A percentile compares a stretch with the other conserved stretches of the same genome.
Conservation (phyloP, 2,888 invertebrate species). For the Cryptosula pallasiana region DNA sequence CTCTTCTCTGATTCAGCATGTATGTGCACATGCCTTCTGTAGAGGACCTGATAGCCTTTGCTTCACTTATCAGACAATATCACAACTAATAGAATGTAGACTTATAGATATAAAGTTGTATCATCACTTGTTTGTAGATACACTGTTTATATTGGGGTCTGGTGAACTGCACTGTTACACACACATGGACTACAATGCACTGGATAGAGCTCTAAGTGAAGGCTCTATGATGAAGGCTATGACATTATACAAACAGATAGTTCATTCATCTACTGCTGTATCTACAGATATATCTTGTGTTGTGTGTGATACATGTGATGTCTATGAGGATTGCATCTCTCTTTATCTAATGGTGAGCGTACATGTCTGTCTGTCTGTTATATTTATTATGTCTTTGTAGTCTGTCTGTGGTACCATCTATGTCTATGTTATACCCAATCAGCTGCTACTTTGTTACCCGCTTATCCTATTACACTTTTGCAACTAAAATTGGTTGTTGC, state of each 20-base stretch:
- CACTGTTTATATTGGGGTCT: background rate
- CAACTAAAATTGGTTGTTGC: too few species aligned
- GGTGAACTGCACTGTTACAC: background rate
- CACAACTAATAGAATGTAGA: too few species aligned
- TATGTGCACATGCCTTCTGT: too few species aligned
- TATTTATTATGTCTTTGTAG: background rate
- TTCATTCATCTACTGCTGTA: background rate
- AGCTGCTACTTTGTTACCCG: background rate
- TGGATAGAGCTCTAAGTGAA: constrained; percentile 14
- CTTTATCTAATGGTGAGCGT: too few species aligned
- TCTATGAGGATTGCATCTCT: too few species aligned
- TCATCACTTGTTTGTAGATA: too few species aligned
- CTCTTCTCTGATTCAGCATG: too few species aligned
- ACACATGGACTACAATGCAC: background rate
- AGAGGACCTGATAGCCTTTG: too few species aligned
- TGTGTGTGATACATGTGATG: background rate
- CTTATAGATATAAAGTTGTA: too few species aligned
- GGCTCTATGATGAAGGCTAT: background rate
- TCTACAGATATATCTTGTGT: background rate
- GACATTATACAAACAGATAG: background rate
- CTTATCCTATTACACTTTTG: too few species aligned
- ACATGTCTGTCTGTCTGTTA: too few species aligned
- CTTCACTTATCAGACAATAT: too few species aligned
- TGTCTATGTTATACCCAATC: background rate
- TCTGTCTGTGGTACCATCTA: background rate